A percentile compares a stretch with the other conserved stretches of the same genome.
phyloP scores from a whole-genome alignment of 2,888 invertebrate species.

The Hypercompe scribonia region DNA sequence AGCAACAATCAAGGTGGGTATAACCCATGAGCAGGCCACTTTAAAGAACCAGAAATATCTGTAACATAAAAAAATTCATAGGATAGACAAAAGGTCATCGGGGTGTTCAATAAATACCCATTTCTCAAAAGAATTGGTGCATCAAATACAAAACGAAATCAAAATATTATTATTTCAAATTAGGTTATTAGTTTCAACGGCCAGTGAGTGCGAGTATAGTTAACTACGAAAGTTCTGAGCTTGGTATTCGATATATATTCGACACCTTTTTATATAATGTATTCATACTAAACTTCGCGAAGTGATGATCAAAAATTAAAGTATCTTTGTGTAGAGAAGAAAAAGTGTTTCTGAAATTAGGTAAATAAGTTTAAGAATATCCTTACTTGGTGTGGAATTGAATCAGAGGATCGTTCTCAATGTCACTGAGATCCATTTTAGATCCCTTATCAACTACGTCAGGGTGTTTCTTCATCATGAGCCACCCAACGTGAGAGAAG shows the following conservation, averaged over 20 bases:
- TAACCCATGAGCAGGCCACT: slow-evolving; percentile 89
- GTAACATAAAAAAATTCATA: slow-evolving; percentile 33
- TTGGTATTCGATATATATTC: background rate
- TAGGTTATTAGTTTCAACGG: background rate
- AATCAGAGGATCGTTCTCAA: slow-evolving; percentile 91
- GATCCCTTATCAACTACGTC: slow-evolving; percentile 92
- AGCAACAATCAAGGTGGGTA: slow-evolving; percentile 89
- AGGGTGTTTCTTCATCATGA: slow-evolving; percentile 95
- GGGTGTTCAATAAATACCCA: background rate
- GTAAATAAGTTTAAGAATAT: background rate
- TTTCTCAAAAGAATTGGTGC: background rate
- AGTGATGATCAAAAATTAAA: background rate
- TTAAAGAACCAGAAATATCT: slow-evolving; percentile 90
- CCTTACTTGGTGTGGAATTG: slow-evolving; percentile 91
- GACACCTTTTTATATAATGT: background rate
- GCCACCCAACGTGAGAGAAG: slow-evolving; percentile 97
- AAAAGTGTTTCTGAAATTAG: background rate
- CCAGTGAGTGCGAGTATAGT: background rate
- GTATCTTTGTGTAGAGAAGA: background rate
- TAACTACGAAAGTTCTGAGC: background rate
- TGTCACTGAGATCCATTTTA: slow-evolving; percentile 93
- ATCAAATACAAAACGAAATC: background rate
- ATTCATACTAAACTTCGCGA: background rate
- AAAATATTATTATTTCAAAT: background rate
- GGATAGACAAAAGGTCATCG: background rate